These are phyloP conservation scores for Clusia tigrina DNA, from an alignment of 2,888 invertebrate species.

Conservation along the genomic window DNA sequence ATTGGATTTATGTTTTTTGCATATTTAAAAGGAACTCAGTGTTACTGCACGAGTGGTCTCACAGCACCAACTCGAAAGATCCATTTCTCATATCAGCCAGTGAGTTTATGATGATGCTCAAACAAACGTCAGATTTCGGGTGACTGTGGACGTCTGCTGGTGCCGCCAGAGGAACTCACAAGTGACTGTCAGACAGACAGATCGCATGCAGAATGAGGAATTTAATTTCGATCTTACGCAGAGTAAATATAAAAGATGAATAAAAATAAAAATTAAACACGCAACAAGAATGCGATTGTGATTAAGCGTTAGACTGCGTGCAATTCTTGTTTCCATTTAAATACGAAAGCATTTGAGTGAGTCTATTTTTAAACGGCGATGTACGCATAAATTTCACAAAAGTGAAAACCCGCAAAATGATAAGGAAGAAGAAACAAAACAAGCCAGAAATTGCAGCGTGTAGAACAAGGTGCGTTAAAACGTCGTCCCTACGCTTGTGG, in stretches of 20 bases:
- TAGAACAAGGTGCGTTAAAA: too few relatives aligned
- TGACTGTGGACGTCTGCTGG: too few relatives aligned
- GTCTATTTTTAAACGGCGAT: conserved; percentile 1
- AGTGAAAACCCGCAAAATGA: conserved; percentile 1
- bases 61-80: too few relatives aligned
- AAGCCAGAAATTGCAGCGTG: neutral
- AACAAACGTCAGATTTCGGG: too few relatives aligned
- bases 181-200: conserved; percentile 4
- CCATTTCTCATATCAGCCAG: too few relatives aligned
- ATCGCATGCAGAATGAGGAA: neutral
- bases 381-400: neutral
- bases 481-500: too few relatives aligned
- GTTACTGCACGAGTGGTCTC: too few relatives aligned
- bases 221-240: neutral
- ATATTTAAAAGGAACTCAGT: too few relatives aligned
- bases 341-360: neutral
- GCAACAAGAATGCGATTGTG: neutral
- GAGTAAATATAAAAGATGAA: neutral
- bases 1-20: too few relatives aligned
- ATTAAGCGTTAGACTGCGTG: conserved; percentile 1
- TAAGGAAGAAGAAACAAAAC: neutral
- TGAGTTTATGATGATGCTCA: too few relatives aligned
- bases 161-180: neutral
- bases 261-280: neutral
- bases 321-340: neutral